Base-by-base conservation (phyloP, 2,113 vertebrate species). In the Caranx ignobilis region DNA sequence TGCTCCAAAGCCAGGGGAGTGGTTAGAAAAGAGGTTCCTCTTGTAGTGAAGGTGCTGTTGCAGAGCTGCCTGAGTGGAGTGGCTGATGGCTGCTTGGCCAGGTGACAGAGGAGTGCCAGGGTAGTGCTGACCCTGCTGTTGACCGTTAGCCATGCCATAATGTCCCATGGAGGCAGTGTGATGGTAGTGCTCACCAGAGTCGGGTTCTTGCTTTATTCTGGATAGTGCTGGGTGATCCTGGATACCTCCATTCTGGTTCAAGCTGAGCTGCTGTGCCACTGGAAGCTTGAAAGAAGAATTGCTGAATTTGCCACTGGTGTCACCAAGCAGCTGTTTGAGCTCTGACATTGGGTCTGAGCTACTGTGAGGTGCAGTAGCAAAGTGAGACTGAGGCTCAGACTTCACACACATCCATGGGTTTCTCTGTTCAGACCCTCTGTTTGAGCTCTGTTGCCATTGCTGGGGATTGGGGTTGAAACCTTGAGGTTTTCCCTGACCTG, bases 31-130 rank as follows among this genome's bases (percentile, higher is more conserved):
- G 77, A 99, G 97, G 88, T 95, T 97, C 79, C 98, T 96, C 86
- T 97, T 97, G 91, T 98, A 96, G 85, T 97, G 97, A 86, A 99
- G 97, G 89, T 98, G 97, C 73, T 98, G 97, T 90, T 99, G 98
- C 81, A 99, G 93, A 71, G 97, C 97, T 68, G 96, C 95, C 95
- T 99, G 97, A 62, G 97, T 96, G 90, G 95, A 96, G 92, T 96
- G 95, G 81, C 96, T 96, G 70, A 97, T 95, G 70, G 93, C 84
- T 57, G 93, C 84, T 82, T 93, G 91, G 60, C 87, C 86, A 64
- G 93, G 90, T 79, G 94, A 92, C 64, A 95, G 64, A 8, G 92
- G 88, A 71, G 75, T 79, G 32, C 89, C 90, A 54, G 88, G 84
- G 75, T 90, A 92, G 70, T 87, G 89, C 69, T 92, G 90, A 69